These are phyloP conservation scores for Mactromeris polynyma DNA, from an alignment of 2,888 invertebrate genomes.

Conservation along the genomic window DNA sequence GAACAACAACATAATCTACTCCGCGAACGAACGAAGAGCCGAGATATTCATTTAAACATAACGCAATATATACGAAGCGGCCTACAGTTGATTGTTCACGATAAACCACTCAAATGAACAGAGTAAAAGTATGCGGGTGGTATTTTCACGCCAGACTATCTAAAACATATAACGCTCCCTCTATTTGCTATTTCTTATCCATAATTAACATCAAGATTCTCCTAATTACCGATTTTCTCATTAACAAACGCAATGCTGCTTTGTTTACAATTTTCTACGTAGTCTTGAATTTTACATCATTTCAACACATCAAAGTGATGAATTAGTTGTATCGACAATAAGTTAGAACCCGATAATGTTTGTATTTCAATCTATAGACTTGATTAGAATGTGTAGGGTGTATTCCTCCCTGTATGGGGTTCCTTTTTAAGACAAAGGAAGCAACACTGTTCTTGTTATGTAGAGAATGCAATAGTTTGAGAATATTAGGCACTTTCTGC, in stretches of 20 bases:
- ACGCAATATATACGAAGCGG: background rate
- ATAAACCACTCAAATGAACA: slow-evolving; percentile 35
- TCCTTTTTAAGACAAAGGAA: slow-evolving; percentile 20
- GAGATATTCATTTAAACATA: slow-evolving; percentile 16
- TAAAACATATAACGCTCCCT: slow-evolving; percentile 27
- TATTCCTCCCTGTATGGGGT: background rate
- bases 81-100: slow-evolving; percentile 23
- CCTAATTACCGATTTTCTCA: slow-evolving; percentile 32
- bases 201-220: slow-evolving; percentile 36
- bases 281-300: slow-evolving; percentile 21
- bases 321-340: slow-evolving; percentile 20
- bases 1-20: background rate
- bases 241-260: slow-evolving; percentile 46
- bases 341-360: background rate
- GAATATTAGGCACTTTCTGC: background rate
- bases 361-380: slow-evolving; percentile 18
- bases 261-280: slow-evolving; percentile 44
- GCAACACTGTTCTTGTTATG: background rate
- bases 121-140: slow-evolving; percentile 36
- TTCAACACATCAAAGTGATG: slow-evolving; percentile 47
- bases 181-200: slow-evolving; percentile 35
- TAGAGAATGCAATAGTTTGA: background rate
- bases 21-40: background rate
- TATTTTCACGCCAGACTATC: slow-evolving; percentile 36
- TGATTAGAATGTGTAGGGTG: slow-evolving; percentile 2